Percentiles rank a stretch among this genome's conserved stretches.
These are phyloP conservation scores for Pollimyrus isidori DNA, from an alignment of 2,113 vertebrate genomes.

Conservation along the genomic window DNA sequence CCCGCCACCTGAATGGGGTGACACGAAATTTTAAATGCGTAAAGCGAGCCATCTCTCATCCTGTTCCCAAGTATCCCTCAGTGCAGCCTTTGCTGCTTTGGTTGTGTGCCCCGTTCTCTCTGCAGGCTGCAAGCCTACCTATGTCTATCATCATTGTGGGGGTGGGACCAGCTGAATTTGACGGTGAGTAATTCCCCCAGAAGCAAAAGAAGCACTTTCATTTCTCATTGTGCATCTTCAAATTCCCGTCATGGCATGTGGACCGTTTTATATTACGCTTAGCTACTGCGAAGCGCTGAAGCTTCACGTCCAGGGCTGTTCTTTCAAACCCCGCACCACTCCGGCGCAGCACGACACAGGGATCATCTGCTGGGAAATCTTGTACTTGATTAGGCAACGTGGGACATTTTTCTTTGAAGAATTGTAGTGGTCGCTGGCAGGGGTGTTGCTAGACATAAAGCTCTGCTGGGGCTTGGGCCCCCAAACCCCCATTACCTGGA, in stretches of 20 bases:
- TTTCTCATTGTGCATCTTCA: not conserved
- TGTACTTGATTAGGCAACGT: constrained; percentile 11
- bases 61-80: not conserved
- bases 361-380: constrained; percentile 13
- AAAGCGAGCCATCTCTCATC: not conserved
- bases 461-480: not conserved
- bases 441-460: not conserved
- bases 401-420: not conserved
- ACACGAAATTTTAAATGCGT: not conserved
- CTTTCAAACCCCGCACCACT: not conserved
- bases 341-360: not conserved
- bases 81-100: not conserved
- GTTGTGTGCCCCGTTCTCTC: constrained; percentile 14
- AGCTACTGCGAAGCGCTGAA: not conserved
- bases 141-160: constrained; percentile 96
- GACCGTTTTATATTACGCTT: too few relatives aligned
- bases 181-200: constrained; percentile 67
- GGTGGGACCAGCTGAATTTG: constrained; percentile 94
- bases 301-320: not conserved
- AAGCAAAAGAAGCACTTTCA: not conserved
- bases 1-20: not conserved
- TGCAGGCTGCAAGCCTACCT: constrained; percentile 82
- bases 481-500: not conserved
- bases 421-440: not conserved
- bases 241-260: not conserved